Evolutionary conservation across 2,888 invertebrate genomes (phyloP).

Genomic region (Tanaodytes sp.): DNA sequence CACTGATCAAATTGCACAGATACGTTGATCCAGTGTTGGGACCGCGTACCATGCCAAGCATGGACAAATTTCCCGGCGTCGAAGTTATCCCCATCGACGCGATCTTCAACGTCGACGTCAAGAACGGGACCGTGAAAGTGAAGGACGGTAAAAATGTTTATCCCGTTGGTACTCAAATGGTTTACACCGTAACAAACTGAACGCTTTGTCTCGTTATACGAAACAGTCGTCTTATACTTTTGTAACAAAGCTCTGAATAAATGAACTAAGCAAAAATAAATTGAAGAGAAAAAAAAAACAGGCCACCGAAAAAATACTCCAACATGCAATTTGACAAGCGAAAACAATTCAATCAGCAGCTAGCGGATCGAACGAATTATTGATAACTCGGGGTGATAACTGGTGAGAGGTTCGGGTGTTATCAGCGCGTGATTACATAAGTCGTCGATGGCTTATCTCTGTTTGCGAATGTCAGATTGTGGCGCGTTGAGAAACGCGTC

Average conservation of each 20-base stretch:
- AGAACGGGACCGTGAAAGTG: conserved; percentile 59
- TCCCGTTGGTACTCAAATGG: conserved; percentile 61
- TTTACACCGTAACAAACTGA: conserved; percentile 55
- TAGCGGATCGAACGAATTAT: conserved; percentile 9
- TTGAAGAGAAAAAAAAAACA: no score
- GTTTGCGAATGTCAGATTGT: conserved; percentile 41
- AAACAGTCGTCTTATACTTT: no score
- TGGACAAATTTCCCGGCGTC: conserved; percentile 78
- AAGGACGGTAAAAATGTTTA: conserved; percentile 51
- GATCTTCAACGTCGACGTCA: conserved; percentile 70
- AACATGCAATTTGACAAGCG: conserved; percentile 7
- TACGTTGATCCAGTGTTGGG: conserved; percentile 85
- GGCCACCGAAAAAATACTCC: not conserved
- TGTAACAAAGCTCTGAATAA: no score
- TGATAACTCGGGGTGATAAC: conserved; percentile 34
- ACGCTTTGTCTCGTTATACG: no score
- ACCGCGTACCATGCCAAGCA: conserved; percentile 82
- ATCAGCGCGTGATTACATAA: conserved; percentile 34
- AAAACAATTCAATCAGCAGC: conserved; percentile 18
- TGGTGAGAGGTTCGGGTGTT: conserved; percentile 35
- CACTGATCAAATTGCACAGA: conserved; percentile 81
- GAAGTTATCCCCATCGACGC: conserved; percentile 75
- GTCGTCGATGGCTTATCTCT: conserved; percentile 27
- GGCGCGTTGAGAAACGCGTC: conserved; percentile 21
- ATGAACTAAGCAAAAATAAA: no score